Evolutionary conservation across 2,113 vertebrate genomes (phyloP), one percentile per base, ranked within the genome.

Genomic region (Phaethon lepturus): DNA sequence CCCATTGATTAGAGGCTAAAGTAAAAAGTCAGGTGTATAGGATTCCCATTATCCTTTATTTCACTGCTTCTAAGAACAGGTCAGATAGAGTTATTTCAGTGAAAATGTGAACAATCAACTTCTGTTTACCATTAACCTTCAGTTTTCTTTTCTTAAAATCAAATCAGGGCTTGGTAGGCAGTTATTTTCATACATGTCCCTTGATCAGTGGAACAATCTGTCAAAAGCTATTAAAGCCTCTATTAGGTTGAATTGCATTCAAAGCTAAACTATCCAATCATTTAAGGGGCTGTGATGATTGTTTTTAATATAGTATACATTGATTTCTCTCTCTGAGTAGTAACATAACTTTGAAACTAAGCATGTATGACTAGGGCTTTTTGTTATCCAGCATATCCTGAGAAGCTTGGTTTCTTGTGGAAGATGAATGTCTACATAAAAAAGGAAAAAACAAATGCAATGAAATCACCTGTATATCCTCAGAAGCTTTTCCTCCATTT

Each of bases 171-270:
- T 98, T 97, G 76, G 96, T 94, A 97, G 97, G 97, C 97, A 96
- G 97, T 56, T 28, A 94, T 96, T 98, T 97, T 98, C 96, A 94
- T 98, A 88, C 96, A 94, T 77, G 81, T 82, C 91, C 96, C 98
- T 98, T 98, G 98, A 98, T 98, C 98, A 98, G 94, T 98, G 95
- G 89, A 96, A 96, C 66, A 94, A 97, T 97, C 97, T 98, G 98
- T 98, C 98, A 98, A 95, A 98, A 97, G 89, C 95, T 96, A 98
- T 98, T 98, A 98, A 82, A 95, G 95, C 97, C 91, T 81, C 87
- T 95, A 87, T 98, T 98, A 98, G 95, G 94, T 84, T 92, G 91
- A 96, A 94, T 90, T 97, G 97, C 97, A 97, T 97, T 98, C 98
- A 98, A 97, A 98, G 97, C 97, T 92, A 86, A 97, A 95, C 96